Percentiles rank a stretch among this genome's conserved stretches.
These are phyloP conservation scores for Halocynthia roretzi DNA, from an alignment of 23 tunicate genomes.

Conservation along the genomic window DNA sequence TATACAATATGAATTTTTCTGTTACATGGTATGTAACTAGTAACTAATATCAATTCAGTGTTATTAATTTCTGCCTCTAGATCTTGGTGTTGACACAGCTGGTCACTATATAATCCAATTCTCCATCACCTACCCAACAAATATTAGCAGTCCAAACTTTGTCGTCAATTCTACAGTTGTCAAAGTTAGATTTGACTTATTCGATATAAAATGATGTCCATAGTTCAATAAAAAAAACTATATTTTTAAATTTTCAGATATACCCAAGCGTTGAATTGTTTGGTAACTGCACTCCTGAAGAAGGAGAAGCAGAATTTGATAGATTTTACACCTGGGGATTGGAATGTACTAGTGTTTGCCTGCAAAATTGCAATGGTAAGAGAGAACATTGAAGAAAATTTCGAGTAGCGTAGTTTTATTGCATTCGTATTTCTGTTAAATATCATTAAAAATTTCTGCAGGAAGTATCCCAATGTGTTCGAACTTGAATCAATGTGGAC, in stretches of 20 bases:
- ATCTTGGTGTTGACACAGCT: not conserved
- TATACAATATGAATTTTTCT: not conserved
- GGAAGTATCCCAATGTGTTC: too few species aligned
- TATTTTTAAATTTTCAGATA: conserved; percentile 5
- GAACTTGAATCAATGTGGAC: too few species aligned
- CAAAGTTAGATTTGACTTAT: not conserved
- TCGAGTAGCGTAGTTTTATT: not conserved
- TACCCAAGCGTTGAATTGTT: not conserved
- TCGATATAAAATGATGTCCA: not conserved
- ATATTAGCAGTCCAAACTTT: not conserved
- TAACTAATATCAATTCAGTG: too few species aligned
- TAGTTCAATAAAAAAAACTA: not conserved
- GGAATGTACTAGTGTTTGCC: conserved; percentile 9
- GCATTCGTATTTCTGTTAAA: too few species aligned
- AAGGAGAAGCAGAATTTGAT: conserved; percentile 17
- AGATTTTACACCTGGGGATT: conserved; percentile 5
- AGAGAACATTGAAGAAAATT: not conserved
- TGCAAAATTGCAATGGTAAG: conserved; percentile 14
- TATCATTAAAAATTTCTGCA: too few species aligned
- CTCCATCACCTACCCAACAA: not conserved
- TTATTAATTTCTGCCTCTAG: not conserved
- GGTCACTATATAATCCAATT: not conserved
- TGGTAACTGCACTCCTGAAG: conserved; percentile 18
- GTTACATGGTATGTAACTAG: not conserved
- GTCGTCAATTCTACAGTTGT: not conserved